phyloP scores from a whole-genome alignment of 2,113 vertebrate species.

The Macrotis lagotis region DNA sequence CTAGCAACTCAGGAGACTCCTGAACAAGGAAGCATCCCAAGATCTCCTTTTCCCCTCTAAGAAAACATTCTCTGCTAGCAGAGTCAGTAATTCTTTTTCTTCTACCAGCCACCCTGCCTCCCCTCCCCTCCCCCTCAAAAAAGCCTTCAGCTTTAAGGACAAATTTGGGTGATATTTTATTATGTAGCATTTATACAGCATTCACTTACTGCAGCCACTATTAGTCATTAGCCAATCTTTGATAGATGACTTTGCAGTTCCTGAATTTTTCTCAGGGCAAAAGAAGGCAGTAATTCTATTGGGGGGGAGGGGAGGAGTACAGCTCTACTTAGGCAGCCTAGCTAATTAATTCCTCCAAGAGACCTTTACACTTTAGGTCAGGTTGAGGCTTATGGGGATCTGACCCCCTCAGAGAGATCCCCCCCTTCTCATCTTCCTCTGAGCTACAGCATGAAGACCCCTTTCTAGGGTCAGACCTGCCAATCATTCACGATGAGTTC shows the following conservation, averaged over 20 bases:
- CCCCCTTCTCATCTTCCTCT: background rate
- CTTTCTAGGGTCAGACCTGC: slow-evolving; percentile 9
- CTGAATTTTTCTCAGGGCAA: slow-evolving; percentile 34
- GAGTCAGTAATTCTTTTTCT: background rate
- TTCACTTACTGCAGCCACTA: slow-evolving; percentile 15
- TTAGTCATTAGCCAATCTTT: slow-evolving; percentile 28
- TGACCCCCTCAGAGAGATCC: background rate
- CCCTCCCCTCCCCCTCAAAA: background rate
- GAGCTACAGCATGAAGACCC: background rate
- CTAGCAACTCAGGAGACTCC: background rate
- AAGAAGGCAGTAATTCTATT: background rate
- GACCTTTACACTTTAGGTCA: background rate
- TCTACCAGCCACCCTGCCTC: background rate
- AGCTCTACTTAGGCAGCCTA: background rate
- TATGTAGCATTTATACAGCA: slow-evolving; percentile 38
- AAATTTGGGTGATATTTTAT: slow-evolving; percentile 29
- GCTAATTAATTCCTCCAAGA: background rate
- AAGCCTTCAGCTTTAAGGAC: background rate
- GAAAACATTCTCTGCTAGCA: background rate
- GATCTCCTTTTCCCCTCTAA: background rate
- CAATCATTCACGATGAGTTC: slow-evolving; percentile 6
- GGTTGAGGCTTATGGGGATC: background rate
- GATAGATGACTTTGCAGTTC: background rate
- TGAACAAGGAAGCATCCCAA: background rate
- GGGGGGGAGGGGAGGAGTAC: background rate